These are phyloP conservation scores for Propithecus perrieri DNA, from an alignment of 2,797 vertebrate species.

Conservation along the genomic window DNA sequence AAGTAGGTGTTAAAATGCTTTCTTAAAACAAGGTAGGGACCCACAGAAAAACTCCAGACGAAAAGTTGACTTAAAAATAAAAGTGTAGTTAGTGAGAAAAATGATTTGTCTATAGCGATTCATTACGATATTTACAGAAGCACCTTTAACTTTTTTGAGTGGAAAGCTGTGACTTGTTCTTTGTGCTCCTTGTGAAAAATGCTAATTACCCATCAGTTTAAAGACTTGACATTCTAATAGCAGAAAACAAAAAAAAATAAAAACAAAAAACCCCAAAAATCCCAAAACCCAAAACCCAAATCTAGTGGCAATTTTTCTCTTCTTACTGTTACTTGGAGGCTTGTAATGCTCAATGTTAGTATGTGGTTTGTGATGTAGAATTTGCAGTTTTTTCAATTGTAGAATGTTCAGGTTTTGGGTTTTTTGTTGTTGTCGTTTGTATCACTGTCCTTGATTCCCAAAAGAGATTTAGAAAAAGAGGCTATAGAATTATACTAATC, in stretches of 20 bases:
- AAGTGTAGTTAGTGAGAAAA: conserved; percentile 81
- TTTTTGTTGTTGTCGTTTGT: conserved; percentile 67
- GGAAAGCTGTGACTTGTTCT: conserved; percentile 84
- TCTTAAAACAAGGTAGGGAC: conserved; percentile 66
- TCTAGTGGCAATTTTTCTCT: conserved; percentile 61
- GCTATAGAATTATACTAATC: conserved; percentile 78
- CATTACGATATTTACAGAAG: conserved; percentile 85
- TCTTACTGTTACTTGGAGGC: conserved; percentile 3
- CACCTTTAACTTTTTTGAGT: conserved; percentile 84
- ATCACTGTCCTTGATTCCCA: conserved; percentile 49
- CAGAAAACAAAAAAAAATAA: conserved; percentile 44
- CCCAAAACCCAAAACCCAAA: background rate
- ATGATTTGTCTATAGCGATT: conserved; percentile 79
- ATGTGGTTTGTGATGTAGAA: conserved; percentile 68
- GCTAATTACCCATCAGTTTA: conserved; percentile 80
- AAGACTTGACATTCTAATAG: conserved; percentile 71
- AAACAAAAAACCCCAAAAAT: background rate
- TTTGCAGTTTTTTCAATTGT: conserved; percentile 9
- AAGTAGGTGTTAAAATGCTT: conserved; percentile 79
- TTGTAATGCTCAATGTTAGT: background rate
- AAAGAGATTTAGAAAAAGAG: conserved; percentile 63
- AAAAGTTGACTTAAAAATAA: conserved; percentile 81
- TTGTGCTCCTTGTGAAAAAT: conserved; percentile 81
- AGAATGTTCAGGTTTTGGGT: conserved; percentile 50
- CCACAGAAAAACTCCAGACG: conserved; percentile 69